A percentile compares a stretch with the other conserved stretches of the same genome.
These are phyloP conservation scores for Lamellibrachia columna DNA, from an alignment of 2,888 invertebrate species.

Conservation along the genomic window DNA sequence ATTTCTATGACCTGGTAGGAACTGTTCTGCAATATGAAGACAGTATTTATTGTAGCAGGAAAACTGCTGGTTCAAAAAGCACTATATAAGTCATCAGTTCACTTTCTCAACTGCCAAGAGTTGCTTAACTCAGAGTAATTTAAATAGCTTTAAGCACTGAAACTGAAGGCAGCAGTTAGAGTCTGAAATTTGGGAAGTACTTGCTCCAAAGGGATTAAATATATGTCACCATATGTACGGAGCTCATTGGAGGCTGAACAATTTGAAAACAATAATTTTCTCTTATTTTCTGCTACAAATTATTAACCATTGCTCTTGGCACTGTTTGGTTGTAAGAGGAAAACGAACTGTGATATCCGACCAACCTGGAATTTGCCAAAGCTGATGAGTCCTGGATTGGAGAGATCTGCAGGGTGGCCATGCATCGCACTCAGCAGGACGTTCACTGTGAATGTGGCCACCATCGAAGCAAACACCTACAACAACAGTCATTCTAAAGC, in stretches of 20 bases:
- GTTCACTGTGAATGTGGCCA: conserved; percentile 92
- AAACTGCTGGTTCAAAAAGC: too few species aligned
- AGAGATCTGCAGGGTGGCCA: conserved; percentile 73
- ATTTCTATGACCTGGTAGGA: conserved; percentile 70
- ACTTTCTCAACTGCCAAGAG: too few species aligned
- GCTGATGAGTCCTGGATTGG: conserved; percentile 83
- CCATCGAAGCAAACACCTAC: conserved; percentile 88
- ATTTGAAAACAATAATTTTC: not conserved
- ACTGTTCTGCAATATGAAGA: conserved; percentile 58
- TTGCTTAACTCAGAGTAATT: too few species aligned
- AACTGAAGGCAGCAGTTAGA: too few species aligned
- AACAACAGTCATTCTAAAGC: conserved; percentile 34
- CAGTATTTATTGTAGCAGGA: not conserved
- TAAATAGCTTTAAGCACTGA: too few species aligned
- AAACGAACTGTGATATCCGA: conserved; percentile 20
- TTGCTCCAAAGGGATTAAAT: too few species aligned
- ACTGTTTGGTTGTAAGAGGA: too few species aligned
- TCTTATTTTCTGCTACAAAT: not conserved
- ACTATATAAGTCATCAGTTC: too few species aligned
- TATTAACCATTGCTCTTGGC: not conserved
- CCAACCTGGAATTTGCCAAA: conserved; percentile 87
- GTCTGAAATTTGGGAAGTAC: too few species aligned
- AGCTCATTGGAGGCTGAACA: too few species aligned
- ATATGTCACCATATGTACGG: too few species aligned
- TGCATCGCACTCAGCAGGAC: conserved; percentile 84